Conservation (phyloP, 2,113 vertebrate genomes). For the Chloropsis hardwickii region DNA sequence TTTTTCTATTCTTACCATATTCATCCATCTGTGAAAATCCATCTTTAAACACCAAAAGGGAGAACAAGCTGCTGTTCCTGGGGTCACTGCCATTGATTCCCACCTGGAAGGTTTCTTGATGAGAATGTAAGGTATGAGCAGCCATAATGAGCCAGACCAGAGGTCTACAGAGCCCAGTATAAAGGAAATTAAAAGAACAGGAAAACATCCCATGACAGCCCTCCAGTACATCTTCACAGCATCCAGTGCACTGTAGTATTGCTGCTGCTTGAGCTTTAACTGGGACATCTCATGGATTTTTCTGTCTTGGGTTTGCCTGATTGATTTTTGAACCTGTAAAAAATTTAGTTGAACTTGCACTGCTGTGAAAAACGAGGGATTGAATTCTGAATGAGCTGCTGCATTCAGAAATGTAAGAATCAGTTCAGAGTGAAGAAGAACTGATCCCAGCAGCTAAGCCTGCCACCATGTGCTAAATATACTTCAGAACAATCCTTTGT, state of each 20-base stretch:
- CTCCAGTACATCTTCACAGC: not conserved
- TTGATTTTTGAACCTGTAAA: constrained; percentile 12
- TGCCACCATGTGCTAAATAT: constrained; percentile 40
- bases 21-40: not conserved
- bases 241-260: not conserved
- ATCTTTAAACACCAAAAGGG: not conserved
- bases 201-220: not conserved
- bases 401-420: not conserved
- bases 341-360: not conserved
- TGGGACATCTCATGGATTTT: not conserved
- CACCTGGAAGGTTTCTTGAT: not conserved
- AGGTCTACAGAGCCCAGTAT: not conserved
- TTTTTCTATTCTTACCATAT: not conserved
- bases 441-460: constrained; percentile 26
- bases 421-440: not conserved
- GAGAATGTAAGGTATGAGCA: not conserved
- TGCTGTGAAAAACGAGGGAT: constrained; percentile 1
- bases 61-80: not conserved
- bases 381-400: constrained; percentile 13
- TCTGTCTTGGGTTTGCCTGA: constrained; percentile 8
- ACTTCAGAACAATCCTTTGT: not conserved
- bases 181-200: not conserved
- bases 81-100: not conserved
- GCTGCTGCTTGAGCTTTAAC: not conserved
- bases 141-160: not conserved